A percentile compares a stretch with the other conserved stretches of the same genome.
Conservation (phyloP, 2,888 invertebrate species). For the Gymnocheta viridis region DNA sequence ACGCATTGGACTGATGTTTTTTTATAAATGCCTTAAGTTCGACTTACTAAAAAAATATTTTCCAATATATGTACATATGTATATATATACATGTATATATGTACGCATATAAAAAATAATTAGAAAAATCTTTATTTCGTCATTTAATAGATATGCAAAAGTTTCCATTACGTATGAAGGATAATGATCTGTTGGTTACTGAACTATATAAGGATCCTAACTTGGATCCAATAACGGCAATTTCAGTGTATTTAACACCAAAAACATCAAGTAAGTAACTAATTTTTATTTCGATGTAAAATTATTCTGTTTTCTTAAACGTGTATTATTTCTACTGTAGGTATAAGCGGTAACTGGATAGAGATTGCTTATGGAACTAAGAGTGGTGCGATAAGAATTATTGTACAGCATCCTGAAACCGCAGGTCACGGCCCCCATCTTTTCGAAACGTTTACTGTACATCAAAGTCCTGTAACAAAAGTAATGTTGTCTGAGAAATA, state of each 20-base stretch:
- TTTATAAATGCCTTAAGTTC: too few species aligned
- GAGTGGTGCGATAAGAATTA: slow-evolving; percentile 96
- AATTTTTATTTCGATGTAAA: not conserved
- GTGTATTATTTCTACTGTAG: slow-evolving; percentile 82
- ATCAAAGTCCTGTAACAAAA: slow-evolving; percentile 97
- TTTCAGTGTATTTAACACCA: slow-evolving; percentile 99
- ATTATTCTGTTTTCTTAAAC: not conserved
- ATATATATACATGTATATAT: too few species aligned
- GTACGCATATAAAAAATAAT: not conserved
- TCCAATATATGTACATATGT: too few species aligned
- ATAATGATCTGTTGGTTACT: slow-evolving; percentile 98
- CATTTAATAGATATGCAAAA: slow-evolving; percentile 95
- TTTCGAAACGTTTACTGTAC: slow-evolving; percentile 98
- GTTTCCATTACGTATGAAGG: slow-evolving; percentile 99
- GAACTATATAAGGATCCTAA: slow-evolving; percentile 97
- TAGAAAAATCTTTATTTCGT: not conserved
- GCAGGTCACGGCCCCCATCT: slow-evolving; percentile 99
- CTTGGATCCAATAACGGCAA: slow-evolving; percentile 97
- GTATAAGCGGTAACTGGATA: slow-evolving; percentile 99
- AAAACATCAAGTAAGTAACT: slow-evolving; percentile 96
- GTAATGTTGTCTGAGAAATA: slow-evolving; percentile 97
- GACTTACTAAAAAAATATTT: too few species aligned
- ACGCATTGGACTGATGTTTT: too few species aligned
- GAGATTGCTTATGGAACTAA: slow-evolving; percentile 99
- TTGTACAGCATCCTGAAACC: slow-evolving; percentile 99